phyloP scores from a whole-genome alignment of 2,888 invertebrate species.

The Nymphalis c-album region DNA sequence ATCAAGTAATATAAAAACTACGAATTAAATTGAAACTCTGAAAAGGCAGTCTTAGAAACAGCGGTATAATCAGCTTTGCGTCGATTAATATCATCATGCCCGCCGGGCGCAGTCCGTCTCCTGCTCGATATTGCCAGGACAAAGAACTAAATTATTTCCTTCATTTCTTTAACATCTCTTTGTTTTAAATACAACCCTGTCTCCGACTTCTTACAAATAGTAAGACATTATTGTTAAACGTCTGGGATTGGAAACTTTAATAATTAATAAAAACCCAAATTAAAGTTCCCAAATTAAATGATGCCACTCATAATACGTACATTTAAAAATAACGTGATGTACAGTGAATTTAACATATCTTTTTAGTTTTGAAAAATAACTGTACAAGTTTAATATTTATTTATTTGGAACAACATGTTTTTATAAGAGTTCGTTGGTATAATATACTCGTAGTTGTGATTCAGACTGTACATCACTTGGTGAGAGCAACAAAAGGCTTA shows the following conservation, averaged over 20 bases:
- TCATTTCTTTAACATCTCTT: constrained; percentile 66
- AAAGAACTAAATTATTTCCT: constrained; percentile 78
- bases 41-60: constrained; percentile 62
- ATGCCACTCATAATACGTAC: too few relatives aligned
- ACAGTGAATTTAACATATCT: too few relatives aligned
- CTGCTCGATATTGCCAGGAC: constrained; percentile 70
- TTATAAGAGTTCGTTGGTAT: neutral
- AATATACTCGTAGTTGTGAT: neutral
- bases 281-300: too few relatives aligned
- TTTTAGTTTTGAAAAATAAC: too few relatives aligned
- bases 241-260: neutral
- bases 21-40: constrained; percentile 53
- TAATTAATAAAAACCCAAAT: neutral
- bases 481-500: constrained; percentile 14
- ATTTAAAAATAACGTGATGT: too few relatives aligned
- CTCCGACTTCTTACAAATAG: constrained; percentile 23
- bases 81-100: constrained; percentile 75
- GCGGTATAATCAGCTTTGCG: constrained; percentile 75
- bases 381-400: neutral
- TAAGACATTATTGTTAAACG: neutral
- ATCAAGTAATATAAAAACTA: constrained; percentile 24
- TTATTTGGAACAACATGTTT: neutral
- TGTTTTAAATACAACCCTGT: constrained; percentile 63
- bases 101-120: constrained; percentile 48
- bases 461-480: constrained; percentile 2